Base-by-base conservation (phyloP, 2,888 invertebrate species). In the Ormia ochracea region DNA sequence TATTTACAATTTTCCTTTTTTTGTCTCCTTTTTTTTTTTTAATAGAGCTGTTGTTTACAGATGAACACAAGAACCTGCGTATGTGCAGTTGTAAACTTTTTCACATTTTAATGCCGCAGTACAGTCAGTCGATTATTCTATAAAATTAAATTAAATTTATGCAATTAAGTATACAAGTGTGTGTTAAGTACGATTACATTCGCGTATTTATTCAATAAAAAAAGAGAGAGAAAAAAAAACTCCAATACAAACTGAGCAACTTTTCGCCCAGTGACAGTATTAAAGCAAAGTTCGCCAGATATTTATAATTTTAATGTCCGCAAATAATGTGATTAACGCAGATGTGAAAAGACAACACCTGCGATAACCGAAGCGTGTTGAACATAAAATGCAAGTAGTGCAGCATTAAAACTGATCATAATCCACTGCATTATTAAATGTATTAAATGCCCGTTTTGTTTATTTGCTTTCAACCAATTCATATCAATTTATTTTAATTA, bases 311-410 rank as follows among this genome's bases (percentile, higher is more conserved):
- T 63, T 17, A 54, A 63, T 63, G 33, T 63, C 33, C 73, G 56
- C 73, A 63, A 73, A 65, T 56, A 48, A 73, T 65, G 73, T 48
- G 52, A 63, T 73, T 65, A 73, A 56, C 65, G 26, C 28, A 73
- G 36, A 28, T 56, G 54, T 28, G 56, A 56, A 38, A 28, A 38
- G 36, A 65, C 21, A 65, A 73, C 73, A 73, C 73, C 73, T 73
- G 73, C 65, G 65, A 41, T 65, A 61, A 63, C 4, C 52, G 52
- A 61, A 31, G 43, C 61, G 54, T 63, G 52, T n/a, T 52, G 33
- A 23, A 52, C 33, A 33, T 56, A 38, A 56, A 56, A 31, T 14
- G n/a, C 43, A 65, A 56, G 14, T 31, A 48, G 26, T 56, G 36
- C 54, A 36, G 54, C 28, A 56, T 73, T 52, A 56, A 73, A 56